Conservation (phyloP, 2,888 invertebrate species). For the Hemicrepidius hirtus region DNA sequence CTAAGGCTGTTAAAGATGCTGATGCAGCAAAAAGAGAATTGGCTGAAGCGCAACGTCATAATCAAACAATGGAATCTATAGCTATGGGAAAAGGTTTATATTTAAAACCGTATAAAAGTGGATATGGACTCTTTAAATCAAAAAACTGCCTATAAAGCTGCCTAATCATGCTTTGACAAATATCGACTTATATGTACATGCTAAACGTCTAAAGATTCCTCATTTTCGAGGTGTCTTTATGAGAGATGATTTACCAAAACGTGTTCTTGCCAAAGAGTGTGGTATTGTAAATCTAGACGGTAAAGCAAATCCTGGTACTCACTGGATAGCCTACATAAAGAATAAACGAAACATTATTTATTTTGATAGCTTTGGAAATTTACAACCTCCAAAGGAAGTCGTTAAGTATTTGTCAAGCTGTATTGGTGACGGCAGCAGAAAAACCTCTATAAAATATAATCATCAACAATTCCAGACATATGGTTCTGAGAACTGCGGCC, state of each 20-base stretch:
- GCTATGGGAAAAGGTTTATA: constrained; percentile 58
- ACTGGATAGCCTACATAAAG: constrained; percentile 67
- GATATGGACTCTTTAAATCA: constrained; percentile 49
- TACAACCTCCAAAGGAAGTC: constrained; percentile 59
- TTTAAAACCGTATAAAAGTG: constrained; percentile 54
- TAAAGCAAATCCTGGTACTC: constrained; percentile 60
- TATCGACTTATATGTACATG: constrained; percentile 54
- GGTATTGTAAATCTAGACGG: constrained; percentile 63
- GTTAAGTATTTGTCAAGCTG: constrained; percentile 35
- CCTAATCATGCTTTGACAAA: constrained; percentile 56
- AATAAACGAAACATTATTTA: constrained; percentile 60
- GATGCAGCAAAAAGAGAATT: constrained; percentile 55
- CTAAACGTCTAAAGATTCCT: constrained; percentile 41
- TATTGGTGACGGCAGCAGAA: constrained; percentile 4
- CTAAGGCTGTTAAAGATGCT: constrained; percentile 58
- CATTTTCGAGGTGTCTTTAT: constrained; percentile 62
- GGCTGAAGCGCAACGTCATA: constrained; percentile 59
- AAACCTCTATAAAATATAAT: constrained; percentile 38
- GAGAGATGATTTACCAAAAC: constrained; percentile 50
- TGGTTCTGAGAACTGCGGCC: constrained; percentile 40
- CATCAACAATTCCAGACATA: constrained; percentile 41
- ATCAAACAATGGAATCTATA: constrained; percentile 60
- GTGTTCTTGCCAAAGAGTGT: constrained; percentile 57
- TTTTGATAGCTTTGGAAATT: constrained; percentile 67
- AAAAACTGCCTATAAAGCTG: constrained; percentile 54